These are phyloP conservation scores for Oscarella lobularis DNA, from an alignment of 37 sponge, comb jelly and placozoan genomes.

Conservation along the genomic window DNA sequence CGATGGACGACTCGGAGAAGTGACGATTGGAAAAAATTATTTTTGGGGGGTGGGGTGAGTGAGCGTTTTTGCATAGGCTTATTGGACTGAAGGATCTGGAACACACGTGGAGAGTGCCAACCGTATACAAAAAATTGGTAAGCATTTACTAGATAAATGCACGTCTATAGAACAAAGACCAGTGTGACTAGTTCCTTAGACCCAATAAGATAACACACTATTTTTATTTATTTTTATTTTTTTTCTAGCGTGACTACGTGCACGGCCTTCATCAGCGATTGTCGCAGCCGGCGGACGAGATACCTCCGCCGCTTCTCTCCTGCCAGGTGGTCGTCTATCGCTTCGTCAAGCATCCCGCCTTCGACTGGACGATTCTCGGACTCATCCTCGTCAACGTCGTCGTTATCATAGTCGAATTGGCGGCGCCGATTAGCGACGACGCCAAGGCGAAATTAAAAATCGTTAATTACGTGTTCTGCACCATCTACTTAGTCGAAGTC, in stretches of 20 bases:
- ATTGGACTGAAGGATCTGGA: constrained; percentile 59
- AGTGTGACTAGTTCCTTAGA: too few species aligned
- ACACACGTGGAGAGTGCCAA: constrained; percentile 54
- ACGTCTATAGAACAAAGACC: too few species aligned
- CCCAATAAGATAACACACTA: too few species aligned
- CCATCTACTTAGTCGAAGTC: constrained; percentile 47
- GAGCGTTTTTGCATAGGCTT: constrained; percentile 24
- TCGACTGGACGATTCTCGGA: constrained; percentile 45
- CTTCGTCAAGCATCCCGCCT: constrained; percentile 18
- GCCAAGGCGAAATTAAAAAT: constrained; percentile 14
- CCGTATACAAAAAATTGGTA: background rate
- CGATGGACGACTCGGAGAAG: constrained; percentile 53
- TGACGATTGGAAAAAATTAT: background rate
- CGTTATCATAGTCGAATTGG: constrained; percentile 38
- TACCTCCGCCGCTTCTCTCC: constrained; percentile 15
- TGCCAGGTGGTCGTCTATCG: constrained; percentile 21
- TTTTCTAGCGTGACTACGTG: background rate
- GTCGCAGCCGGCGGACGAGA: background rate
- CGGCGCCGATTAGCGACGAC: constrained; percentile 4
- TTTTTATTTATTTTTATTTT: too few species aligned
- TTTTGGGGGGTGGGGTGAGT: background rate
- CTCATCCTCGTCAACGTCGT: constrained; percentile 42
- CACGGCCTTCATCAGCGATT: background rate
- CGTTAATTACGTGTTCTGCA: constrained; percentile 40
- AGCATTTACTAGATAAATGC: too few species aligned